A percentile compares a stretch with the other conserved stretches of the same genome.
Evolutionary conservation across 2,797 vertebrate genomes (phyloP).

Genomic region (Enteromius trimaculatus): DNA sequence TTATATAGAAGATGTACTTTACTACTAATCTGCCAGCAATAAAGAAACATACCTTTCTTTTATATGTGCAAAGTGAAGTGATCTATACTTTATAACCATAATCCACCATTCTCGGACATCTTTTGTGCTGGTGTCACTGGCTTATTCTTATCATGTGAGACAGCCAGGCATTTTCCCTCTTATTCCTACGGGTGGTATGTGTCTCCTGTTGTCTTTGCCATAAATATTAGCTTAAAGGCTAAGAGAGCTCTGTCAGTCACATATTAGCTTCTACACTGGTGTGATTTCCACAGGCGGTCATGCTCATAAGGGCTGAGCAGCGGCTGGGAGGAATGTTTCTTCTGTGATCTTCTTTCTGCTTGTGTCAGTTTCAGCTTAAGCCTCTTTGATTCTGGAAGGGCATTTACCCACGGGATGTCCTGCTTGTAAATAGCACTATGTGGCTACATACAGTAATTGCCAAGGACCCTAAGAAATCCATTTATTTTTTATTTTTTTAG

Average conservation of each 20-base stretch:
- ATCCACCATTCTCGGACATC: neutral
- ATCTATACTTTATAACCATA: slow-evolving; percentile 8
- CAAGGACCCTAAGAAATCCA: slow-evolving; percentile 34
- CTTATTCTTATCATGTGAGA: slow-evolving; percentile 20
- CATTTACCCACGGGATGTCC: neutral
- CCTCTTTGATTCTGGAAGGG: slow-evolving; percentile 4
- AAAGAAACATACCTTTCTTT: neutral
- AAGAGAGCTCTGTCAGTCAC: slow-evolving; percentile 3
- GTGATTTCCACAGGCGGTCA: slow-evolving; percentile 27
- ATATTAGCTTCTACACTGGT: slow-evolving; percentile 1
- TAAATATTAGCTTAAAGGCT: slow-evolving; percentile 24
- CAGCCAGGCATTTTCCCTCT: slow-evolving; percentile 9
- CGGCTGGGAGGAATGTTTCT: neutral
- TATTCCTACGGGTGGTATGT: neutral
- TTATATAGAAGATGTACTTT: neutral
- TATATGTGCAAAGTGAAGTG: neutral
- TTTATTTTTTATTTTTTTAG: neutral
- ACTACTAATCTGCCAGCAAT: neutral
- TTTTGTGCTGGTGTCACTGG: neutral
- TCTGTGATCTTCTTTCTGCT: slow-evolving; percentile 17
- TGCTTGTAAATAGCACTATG: neutral
- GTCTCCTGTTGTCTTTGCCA: neutral
- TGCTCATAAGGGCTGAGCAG: slow-evolving; percentile 17
- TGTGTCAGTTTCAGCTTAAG: neutral
- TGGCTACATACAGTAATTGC: slow-evolving; percentile 9